Evolutionary conservation across 2,888 invertebrate species (phyloP).

Genomic region (Bhutanitis thaidina): DNA sequence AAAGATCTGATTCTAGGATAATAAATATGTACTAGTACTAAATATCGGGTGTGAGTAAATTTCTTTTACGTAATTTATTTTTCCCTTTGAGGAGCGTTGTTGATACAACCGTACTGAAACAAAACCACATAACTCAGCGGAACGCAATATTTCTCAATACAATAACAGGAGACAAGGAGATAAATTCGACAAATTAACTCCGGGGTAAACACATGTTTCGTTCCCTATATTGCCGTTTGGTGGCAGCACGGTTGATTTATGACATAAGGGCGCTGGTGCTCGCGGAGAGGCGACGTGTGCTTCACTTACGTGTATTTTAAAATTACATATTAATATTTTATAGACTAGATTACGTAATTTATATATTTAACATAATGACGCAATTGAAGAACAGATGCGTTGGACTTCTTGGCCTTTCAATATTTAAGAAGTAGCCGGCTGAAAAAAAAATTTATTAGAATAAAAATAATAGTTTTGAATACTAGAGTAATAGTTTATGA

Average conservation of each 20-base stretch:
- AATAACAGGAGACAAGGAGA: slow-evolving; percentile 64
- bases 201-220: slow-evolving; percentile 77
- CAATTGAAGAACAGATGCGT: too few species aligned
- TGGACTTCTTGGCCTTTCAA: too few species aligned
- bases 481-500: too few species aligned
- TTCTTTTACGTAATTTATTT: slow-evolving; percentile 2
- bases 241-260: slow-evolving; percentile 75
- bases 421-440: too few species aligned
- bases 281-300: slow-evolving; percentile 42
- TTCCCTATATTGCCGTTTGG: slow-evolving; percentile 73
- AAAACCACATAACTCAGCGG: slow-evolving; percentile 37
- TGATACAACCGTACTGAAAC: slow-evolving; percentile 25
- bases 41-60: neutral
- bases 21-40: too few species aligned
- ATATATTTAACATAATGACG: neutral
- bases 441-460: too few species aligned
- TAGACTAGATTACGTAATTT: neutral
- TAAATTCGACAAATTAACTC: slow-evolving; percentile 79
- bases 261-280: slow-evolving; percentile 49
- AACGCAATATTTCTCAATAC: slow-evolving; percentile 72
- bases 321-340: slow-evolving; percentile 9
- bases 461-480: too few species aligned
- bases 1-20: too few species aligned
- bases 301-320: slow-evolving; percentile 32
- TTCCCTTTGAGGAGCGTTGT: neutral